A percentile compares a stretch with the other conserved stretches of the same genome.
Evolutionary conservation across 2,888 invertebrate species (phyloP).

Genomic region (Harpalus rufipes): DNA sequence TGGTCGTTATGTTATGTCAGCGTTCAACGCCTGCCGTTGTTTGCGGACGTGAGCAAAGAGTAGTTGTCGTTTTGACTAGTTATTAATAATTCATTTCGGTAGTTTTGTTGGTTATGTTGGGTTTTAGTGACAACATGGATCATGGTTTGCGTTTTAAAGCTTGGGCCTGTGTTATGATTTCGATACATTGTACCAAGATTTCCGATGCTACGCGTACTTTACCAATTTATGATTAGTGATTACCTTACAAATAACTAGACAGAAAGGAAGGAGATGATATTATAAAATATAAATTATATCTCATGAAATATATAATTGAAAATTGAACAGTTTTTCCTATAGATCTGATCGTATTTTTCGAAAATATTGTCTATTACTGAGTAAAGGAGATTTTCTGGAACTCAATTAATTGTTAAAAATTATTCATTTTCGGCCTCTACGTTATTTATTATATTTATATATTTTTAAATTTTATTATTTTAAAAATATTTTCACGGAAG

Average conservation of each 20-base stretch:
- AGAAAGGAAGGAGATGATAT: too few species aligned
- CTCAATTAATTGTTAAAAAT: too few species aligned
- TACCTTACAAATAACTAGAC: too few species aligned
- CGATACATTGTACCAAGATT: not conserved
- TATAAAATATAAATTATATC: not conserved
- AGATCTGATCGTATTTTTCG: too few species aligned
- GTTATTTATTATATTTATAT: too few species aligned
- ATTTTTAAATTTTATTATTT: too few species aligned
- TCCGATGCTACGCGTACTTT: not conserved
- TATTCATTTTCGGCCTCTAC: too few species aligned
- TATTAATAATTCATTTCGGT: constrained; percentile 42
- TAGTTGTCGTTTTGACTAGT: constrained; percentile 14
- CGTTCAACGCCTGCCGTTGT: constrained; percentile 17
- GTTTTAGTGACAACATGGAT: not conserved
- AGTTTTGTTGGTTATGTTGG: constrained; percentile 3
- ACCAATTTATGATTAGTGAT: not conserved
- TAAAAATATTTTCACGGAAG: too few species aligned
- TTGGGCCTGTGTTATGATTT: not conserved
- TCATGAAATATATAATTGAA: not conserved
- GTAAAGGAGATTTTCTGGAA: too few species aligned
- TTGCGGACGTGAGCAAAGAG: constrained; percentile 20
- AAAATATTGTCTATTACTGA: too few species aligned
- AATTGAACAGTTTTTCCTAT: not conserved
- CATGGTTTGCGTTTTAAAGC: not conserved
- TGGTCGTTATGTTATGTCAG: constrained; percentile 19